Evolutionary conservation across 2,888 invertebrate genomes (phyloP), one percentile per base, ranked within the genome.

Genomic region (Tetragnatha montana): DNA sequence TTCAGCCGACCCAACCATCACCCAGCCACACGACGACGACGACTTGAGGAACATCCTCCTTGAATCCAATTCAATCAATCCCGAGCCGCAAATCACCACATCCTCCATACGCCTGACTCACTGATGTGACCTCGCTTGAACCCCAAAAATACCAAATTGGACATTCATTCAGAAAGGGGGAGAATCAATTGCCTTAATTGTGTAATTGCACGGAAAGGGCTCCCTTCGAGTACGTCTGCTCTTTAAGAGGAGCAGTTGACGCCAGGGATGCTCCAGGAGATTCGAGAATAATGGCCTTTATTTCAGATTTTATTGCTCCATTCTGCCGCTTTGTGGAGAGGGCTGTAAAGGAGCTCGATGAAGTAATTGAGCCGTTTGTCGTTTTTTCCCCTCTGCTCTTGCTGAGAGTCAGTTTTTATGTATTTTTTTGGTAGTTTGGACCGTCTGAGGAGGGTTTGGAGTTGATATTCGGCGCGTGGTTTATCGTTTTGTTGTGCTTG

Each of bases 101-200:
- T 60, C 60, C 60, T 60, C 60, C 17, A 17, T 71, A 21, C 70
- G 60, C 83, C 12, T 19, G 19, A 69, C 21, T 82, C 84, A 47
- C 22, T 14, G 60, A 85, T 78, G 49, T 22, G 79, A 79, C 85
- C 85, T 85, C 79, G 8, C 47, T 22, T 85, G 78, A 78, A 78
- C 78, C 71, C 71, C 17, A 8, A 69, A 79, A 86, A 80, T 12
- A 71, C 71, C n/a, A 80, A 74, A 74, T 74, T 80, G 68, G 73
- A 73, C 12, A 74, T 68, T 83, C 68, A 86, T 80, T 86, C 80
- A 60, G 60, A 21, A 47, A 35, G 74, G 73, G 60, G 73, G 50
- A 50, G 71, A 86, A 80, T 86, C 86, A 86, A 86, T 86, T 86
- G 60, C 49, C 17, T 50, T 86, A 86, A 86, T 80, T 79, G 79